Conservation (phyloP, 2,888 invertebrate genomes). For the Tanytarsus gracilentus region DNA sequence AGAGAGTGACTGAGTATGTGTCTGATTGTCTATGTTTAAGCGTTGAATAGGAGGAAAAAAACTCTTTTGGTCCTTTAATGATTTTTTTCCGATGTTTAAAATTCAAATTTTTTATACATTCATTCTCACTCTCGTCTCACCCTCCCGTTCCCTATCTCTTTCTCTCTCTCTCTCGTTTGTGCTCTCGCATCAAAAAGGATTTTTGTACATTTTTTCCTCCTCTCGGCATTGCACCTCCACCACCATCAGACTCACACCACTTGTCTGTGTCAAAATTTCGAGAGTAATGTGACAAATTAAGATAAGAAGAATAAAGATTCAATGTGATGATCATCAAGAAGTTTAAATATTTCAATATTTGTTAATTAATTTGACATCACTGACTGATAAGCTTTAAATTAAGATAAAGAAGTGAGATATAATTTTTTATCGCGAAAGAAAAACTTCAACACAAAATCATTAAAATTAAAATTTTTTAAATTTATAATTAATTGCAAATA, state of each 20-base stretch:
- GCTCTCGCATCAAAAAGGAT: slow-evolving; percentile 27
- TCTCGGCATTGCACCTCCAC: slow-evolving; percentile 1
- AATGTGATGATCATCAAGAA: too few relatives aligned
- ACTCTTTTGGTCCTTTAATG: slow-evolving; percentile 28
- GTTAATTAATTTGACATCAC: too few relatives aligned
- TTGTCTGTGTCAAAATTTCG: not conserved
- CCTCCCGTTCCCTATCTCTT: too few relatives aligned
- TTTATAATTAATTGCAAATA: too few relatives aligned
- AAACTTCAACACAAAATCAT: too few relatives aligned
- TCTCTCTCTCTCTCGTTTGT: slow-evolving; percentile 17
- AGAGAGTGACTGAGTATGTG: not conserved
- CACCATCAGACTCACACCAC: not conserved
- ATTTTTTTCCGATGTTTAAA: slow-evolving; percentile 28
- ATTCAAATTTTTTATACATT: slow-evolving; percentile 21
- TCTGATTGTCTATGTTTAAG: slow-evolving; percentile 24
- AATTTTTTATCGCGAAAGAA: too few relatives aligned
- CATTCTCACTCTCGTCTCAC: too few relatives aligned
- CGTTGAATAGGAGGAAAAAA: slow-evolving; percentile 22
- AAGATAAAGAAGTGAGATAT: too few relatives aligned
- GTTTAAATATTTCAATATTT: too few relatives aligned
- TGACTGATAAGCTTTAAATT: too few relatives aligned
- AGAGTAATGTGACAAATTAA: not conserved
- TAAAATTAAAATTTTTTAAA: too few relatives aligned
- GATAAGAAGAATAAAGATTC: too few relatives aligned
- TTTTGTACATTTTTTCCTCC: slow-evolving; percentile 16